Conservation (phyloP, 2,888 invertebrate species). For the Volucella inflata region DNA sequence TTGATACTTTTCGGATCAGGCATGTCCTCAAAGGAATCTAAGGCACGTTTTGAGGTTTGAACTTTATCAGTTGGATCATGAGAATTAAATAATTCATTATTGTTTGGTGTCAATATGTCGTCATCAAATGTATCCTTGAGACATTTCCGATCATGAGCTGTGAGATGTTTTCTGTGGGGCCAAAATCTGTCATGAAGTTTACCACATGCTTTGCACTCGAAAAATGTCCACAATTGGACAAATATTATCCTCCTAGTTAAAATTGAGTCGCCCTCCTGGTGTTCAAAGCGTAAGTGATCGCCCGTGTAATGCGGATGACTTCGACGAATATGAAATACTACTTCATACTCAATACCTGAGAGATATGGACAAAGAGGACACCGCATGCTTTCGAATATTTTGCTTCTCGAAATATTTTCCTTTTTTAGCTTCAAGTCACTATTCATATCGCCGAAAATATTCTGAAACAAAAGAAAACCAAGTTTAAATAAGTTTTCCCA, state of each 20-base stretch:
- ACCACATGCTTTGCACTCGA: constrained; percentile 66
- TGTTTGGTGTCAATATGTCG: constrained; percentile 16
- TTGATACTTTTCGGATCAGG: constrained; percentile 22
- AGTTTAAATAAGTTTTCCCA: neutral
- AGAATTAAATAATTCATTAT: constrained; percentile 42
- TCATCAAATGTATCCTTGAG: constrained; percentile 2
- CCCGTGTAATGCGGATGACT: constrained; percentile 62
- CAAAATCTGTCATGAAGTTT: constrained; percentile 66
- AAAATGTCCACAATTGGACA: constrained; percentile 64
- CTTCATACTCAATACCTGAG: constrained; percentile 65
- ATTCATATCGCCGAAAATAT: constrained; percentile 1
- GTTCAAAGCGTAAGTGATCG: constrained; percentile 52
- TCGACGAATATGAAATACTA: constrained; percentile 63
- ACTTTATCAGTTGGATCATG: constrained; percentile 10
- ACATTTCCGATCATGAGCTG: constrained; percentile 60
- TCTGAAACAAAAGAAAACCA: constrained; percentile 38
- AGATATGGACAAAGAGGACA: constrained; percentile 65
- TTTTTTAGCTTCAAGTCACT: constrained; percentile 1
- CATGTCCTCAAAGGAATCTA: constrained; percentile 28
- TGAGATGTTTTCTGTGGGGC: constrained; percentile 61
- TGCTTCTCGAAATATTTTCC: constrained; percentile 39
- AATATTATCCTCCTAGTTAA: constrained; percentile 59
- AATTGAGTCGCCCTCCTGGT: constrained; percentile 33
- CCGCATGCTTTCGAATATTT: constrained; percentile 61
- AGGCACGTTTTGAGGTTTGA: constrained; percentile 62